Evolutionary conservation across 2,797 vertebrate genomes (phyloP).

Genomic region (Gymnothorax reevesii): DNA sequence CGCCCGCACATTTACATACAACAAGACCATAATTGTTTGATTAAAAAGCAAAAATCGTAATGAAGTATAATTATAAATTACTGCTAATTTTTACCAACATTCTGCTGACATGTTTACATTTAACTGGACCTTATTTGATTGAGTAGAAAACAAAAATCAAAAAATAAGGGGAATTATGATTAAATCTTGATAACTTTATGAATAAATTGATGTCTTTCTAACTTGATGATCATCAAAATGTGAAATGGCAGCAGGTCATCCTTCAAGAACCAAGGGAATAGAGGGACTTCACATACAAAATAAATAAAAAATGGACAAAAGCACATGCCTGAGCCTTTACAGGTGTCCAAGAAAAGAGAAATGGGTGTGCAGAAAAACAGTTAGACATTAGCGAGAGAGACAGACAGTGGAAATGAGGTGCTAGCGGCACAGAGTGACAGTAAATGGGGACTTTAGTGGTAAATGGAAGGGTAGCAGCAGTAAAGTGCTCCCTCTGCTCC

Average conservation of each 20-base stretch:
- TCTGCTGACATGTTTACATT: background rate
- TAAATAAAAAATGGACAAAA: background rate
- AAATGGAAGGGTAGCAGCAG: background rate
- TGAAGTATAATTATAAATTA: background rate
- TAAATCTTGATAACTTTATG: no score
- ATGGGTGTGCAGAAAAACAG: background rate
- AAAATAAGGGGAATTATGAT: no score
- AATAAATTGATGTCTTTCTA: no score
- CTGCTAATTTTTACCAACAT: background rate
- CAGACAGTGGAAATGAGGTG: background rate
- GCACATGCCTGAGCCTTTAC: background rate
- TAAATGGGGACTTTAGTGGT: slow-evolving; percentile 5
- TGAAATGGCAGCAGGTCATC: background rate
- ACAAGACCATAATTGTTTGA: background rate
- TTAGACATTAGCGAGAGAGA: background rate
- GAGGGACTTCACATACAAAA: background rate
- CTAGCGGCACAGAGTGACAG: background rate
- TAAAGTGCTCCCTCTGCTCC: background rate
- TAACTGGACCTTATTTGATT: background rate
- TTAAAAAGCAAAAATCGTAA: background rate
- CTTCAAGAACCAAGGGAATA: background rate
- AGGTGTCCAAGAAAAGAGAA: background rate
- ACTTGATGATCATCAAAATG: background rate
- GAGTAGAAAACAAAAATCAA: background rate
- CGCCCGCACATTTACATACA: background rate